Percentiles rank a stretch among this genome's conserved stretches.
phyloP scores from a whole-genome alignment of 1,140 invertebrate species.

The Phortica variegata region DNA sequence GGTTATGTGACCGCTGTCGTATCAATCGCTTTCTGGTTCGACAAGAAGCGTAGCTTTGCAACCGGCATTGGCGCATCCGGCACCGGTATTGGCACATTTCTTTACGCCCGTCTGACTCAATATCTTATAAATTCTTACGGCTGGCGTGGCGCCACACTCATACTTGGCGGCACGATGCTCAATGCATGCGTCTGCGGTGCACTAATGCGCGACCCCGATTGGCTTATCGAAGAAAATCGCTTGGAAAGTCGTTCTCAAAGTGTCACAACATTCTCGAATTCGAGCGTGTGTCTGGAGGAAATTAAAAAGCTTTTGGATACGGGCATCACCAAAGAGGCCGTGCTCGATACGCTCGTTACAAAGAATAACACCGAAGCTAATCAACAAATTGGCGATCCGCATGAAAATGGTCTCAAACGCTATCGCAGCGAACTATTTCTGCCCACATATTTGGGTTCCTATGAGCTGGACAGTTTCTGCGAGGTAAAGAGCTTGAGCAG shows the following conservation, averaged over 20 bases:
- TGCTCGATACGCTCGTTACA: slow-evolving; percentile 66
- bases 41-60: slow-evolving; percentile 86
- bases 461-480: slow-evolving; percentile 44
- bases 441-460: slow-evolving; percentile 44
- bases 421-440: slow-evolving; percentile 53
- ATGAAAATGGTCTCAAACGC: slow-evolving; percentile 38
- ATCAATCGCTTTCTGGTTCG: slow-evolving; percentile 94
- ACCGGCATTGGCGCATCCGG: slow-evolving; percentile 87
- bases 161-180: slow-evolving; percentile 80
- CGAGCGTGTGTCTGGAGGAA: slow-evolving; percentile 62
- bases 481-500: slow-evolving; percentile 46
- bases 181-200: slow-evolving; percentile 87
- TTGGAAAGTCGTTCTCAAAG: slow-evolving; percentile 55
- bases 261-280: slow-evolving; percentile 55
- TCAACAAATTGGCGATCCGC: slow-evolving; percentile 51
- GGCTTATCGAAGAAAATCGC: slow-evolving; percentile 66
- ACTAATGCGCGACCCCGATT: slow-evolving; percentile 83
- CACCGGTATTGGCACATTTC: slow-evolving; percentile 75
- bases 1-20: slow-evolving; percentile 90
- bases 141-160: slow-evolving; percentile 83
- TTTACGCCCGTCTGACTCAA: slow-evolving; percentile 76
- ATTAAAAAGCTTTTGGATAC: slow-evolving; percentile 67
- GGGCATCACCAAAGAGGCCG: slow-evolving; percentile 66
- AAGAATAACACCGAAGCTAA: slow-evolving; percentile 56
- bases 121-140: slow-evolving; percentile 77